Evolutionary conservation across 2,888 invertebrate genomes (phyloP), one percentile per base, ranked within the genome.

Genomic region (Phytoseiulus persimilis): DNA sequence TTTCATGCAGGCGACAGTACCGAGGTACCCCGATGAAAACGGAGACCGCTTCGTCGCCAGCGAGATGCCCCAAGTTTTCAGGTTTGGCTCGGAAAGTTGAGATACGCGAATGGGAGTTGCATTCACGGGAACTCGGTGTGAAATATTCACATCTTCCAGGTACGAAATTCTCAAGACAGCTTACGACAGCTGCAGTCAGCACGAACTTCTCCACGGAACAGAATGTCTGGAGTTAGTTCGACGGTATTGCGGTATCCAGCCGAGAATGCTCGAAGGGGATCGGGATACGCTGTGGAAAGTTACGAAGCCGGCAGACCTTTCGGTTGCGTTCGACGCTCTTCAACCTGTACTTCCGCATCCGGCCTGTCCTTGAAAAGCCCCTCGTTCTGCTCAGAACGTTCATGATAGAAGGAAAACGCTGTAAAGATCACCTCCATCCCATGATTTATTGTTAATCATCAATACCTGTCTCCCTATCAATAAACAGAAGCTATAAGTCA

Each of bases 61-160:
- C n/a, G 87, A 87, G 33, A 87, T 87, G 87, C 87, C 87, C 9
- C 87, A 87, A 33, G 33, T 32, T 6, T 87, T 87, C 87, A 87
- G 33, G 87, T 87, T 33, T n/a, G 87, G 11, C 32, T 83, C 65
- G 39, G 39, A 3, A 9, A 3, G 5, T 9, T 9, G 5, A 39
- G 39, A 39, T 39, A 3, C 39, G 9, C 9, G 9, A n/a, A n/a
- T n/a, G 39, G 39, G 39, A 39, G 5, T 39, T 9, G 3, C 39
- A 39, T 39, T 39, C 39, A 9, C 18, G 65, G 1, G 65, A 65
- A 18, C 65, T 1, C 28, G 65, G 1, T 14, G 1, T 28, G 14
- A 65, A 65, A 65, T 65, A 18, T 65, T 9, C 39, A 6, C 39
- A 39, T 39, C 9, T 39, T 39, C n/a, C 87, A 87, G 87, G 18